Base-by-base conservation (phyloP, 2,888 invertebrate genomes). In the Disparrhopalites patrizii region DNA sequence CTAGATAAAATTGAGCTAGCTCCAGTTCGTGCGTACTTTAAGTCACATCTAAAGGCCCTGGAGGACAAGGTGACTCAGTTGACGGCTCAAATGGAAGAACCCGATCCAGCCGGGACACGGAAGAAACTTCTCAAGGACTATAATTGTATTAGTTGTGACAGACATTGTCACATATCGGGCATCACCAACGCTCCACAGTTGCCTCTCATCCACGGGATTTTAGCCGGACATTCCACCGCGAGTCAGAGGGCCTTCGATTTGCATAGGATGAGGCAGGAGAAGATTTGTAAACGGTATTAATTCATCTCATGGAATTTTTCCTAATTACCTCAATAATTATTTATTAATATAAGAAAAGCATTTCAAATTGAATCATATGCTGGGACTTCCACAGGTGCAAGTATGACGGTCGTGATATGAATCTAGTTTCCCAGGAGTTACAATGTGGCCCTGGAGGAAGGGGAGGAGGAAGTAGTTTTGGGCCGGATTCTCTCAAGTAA, bases 71-170 rank as follows among this genome's bases (percentile, higher is more conserved):
- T 75, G 7, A 65, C 38, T 15, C 47, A 47, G 10, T 47, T 75
- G 18, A 62, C 64, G 5, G 20, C 40, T 23, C 65, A 70, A 36
- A 28, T 75, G 10, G 71, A 75, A 23, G 73, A 71, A 65, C 75
- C 75, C 0, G 75, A 75, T 61, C 75, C 75, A 64, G 73, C 75
- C 18, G 75, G 73, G 38, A 75, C 75, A 1, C 66, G 75, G 43
- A 73, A 71, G 68, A 72, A 72, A 54, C 51, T 75, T 8, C 60
- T 75, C 8, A 68, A 67, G 52, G 75, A 75, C 40, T 71, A 68
- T 60, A 73, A 72, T 57, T 75, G 75, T 36, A 55, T 75, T 23
- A 68, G 68, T 25, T 75, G 75, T 56, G 72, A 75, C 63, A 51
- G 73, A 20, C 68, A 66, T 36, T 62, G 67, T 0, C 70, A 69